Evolutionary conservation across 2,113 vertebrate species (phyloP), one percentile per base, ranked within the genome.

Genomic region (Addax nasomaculatus): DNA sequence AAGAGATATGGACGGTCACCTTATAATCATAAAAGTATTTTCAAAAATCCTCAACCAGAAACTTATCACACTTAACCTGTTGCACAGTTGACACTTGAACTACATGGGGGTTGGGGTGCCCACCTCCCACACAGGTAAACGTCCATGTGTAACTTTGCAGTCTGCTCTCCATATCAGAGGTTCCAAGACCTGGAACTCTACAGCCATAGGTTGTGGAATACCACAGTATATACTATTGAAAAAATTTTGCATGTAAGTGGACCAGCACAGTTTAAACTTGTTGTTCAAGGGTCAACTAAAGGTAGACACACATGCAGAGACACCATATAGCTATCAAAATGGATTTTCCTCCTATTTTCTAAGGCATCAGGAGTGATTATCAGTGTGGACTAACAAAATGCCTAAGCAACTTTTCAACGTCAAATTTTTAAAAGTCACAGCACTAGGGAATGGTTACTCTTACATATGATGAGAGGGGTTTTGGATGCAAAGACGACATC

Each of bases 1-100:
- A 36, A 27, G 1, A 25, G 5, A 15, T 29, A 67, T 0, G 9
- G 49, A 30, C 0, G 1, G 23, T 8, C 30, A 88, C 43, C 58
- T 55, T 55, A 92, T 45, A 88, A 49, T 8, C 11, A 58, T 10
- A 53, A 81, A 45, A 49, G 49, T 14, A 57, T n/a, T 36, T 93
- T 55, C 17, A 79, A 33, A 85, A 8, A 57, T 9, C 33, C 39
- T 90, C 14, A 79, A 15, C 4, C 25, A 62, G 45, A 89, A 45
- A 5, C 16, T 25, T 5, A 16, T 67, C 19, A 36, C 47, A 19
- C 19, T 29, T 4, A 12, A 19, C 39, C 9, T 81, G 30, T 53
- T n/a, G 49, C 11, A 53, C 0, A 51, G 30, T n/a, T 80, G 79
- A 81, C 19, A 12, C 49, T 21, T 23, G 79, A 53, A 53, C 9